These are phyloP conservation scores for Delichon dasypus DNA, from an alignment of 2,797 vertebrate species.

Conservation along the genomic window DNA sequence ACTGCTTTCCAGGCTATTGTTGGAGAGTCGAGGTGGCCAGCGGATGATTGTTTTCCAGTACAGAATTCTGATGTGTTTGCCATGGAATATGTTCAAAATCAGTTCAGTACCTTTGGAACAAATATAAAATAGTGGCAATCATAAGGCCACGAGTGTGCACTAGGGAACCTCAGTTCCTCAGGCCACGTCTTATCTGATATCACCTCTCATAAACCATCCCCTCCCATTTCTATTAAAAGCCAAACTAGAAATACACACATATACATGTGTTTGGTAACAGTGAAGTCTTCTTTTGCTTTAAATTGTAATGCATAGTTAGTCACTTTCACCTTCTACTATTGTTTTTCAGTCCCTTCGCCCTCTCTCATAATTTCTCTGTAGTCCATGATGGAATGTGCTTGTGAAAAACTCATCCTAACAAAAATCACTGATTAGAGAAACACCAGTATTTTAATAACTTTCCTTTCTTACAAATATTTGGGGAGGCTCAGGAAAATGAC, in stretches of 20 bases:
- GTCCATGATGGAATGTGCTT: background rate
- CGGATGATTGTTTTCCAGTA: background rate
- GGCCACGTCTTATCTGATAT: background rate
- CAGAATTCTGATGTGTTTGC: background rate
- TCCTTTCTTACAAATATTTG: background rate
- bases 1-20: background rate
- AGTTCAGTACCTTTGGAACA: background rate
- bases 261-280: background rate
- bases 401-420: background rate
- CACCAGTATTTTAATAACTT: background rate
- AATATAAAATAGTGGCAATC: background rate
- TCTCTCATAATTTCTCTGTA: background rate
- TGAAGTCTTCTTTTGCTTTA: background rate
- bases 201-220: background rate
- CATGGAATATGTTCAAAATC: background rate
- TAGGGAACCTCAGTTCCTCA: background rate
- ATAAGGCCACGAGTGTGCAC: rapidly evolving
- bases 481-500: background rate
- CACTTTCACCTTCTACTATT: background rate
- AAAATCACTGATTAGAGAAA: background rate
- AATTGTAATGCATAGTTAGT: background rate
- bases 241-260: background rate
- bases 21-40: background rate
- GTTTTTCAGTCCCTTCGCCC: background rate
- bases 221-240: background rate